Base-by-base conservation (phyloP, 2,888 invertebrate genomes). In the Xylophagus ater region DNA sequence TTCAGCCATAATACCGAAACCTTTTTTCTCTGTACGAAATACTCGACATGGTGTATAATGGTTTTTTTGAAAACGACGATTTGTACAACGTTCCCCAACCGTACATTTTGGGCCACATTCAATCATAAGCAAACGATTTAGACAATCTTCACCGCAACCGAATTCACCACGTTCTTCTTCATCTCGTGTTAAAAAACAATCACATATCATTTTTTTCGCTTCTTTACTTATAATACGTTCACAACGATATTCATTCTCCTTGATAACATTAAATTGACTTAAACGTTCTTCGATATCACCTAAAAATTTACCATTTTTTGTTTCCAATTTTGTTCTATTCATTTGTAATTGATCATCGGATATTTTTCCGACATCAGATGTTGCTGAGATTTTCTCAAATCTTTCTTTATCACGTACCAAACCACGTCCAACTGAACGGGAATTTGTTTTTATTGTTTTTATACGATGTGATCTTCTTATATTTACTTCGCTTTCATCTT, bases 61-160 rank as follows among this genome's bases (percentile, higher is more conserved):
- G 47, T 73, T 76, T 62, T 81, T 84, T 61, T 94, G 92, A 65
- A 98, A 97, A 46, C 87, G 75, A 66, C 86, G 88, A 60, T 98
- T 98, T 2, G 90, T 87, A 69, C 97, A 98, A 42, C 83, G 74
- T 37, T 87, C 84, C 4, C 81, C 85, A 25, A 93, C 82, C 36
- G 83, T 80, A 67, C 97, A 98, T 53, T 88, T 72, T 4, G 81
- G 74, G 10, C 94, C 92, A 71, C 96, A 97, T 74, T 97, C 97
- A 58, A 97, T 94, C 84, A 94, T 88, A n/a, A 97, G 76, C 59
- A 96, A 73, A 57, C 94, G 78, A 70, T 97, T 97, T 23, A 97
- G 74, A 65, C 97, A 97, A 65, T 94, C 92, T 56, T 92, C 90
- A 1, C 90, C 93, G 61, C 97, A 97, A 8, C 90, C 92, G 44